phyloP scores from a whole-genome alignment of 2,888 invertebrate genomes.

The Mesochorus sp. region DNA sequence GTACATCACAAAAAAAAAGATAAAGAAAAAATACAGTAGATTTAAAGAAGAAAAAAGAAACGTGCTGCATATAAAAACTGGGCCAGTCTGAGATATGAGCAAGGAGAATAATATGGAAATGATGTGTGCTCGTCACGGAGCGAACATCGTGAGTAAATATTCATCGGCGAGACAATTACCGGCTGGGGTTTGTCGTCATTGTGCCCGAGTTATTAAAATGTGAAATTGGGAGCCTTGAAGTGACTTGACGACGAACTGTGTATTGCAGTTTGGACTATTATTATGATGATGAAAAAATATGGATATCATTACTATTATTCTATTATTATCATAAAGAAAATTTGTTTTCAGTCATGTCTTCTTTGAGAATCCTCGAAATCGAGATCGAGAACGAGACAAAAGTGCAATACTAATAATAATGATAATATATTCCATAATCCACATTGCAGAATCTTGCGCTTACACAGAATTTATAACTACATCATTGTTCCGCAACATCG shows the following conservation, averaged over 20 bases:
- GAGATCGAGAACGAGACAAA: background rate
- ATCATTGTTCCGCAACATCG: constrained; percentile 37
- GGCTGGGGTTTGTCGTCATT: constrained; percentile 1
- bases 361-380: constrained; percentile 13
- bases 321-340: background rate
- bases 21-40: background rate
- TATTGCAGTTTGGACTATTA: background rate
- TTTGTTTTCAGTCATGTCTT: background rate
- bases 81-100: background rate
- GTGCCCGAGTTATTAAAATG: constrained; percentile 40
- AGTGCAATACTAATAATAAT: too few species aligned
- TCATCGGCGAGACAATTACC: constrained; percentile 40
- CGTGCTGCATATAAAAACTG: background rate
- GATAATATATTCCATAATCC: background rate
- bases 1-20: background rate
- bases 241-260: constrained; percentile 1
- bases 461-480: constrained; percentile 14
- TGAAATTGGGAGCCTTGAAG: constrained; percentile 38
- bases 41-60: background rate
- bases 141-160: constrained; percentile 38
- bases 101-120: background rate
- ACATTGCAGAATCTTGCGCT: constrained; percentile 19
- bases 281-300: background rate
- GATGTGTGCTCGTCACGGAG: constrained; percentile 31
- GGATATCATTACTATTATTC: background rate